Evolutionary conservation across 2,797 vertebrate species (phyloP).

Genomic region (Hapalemur alaotrensis): DNA sequence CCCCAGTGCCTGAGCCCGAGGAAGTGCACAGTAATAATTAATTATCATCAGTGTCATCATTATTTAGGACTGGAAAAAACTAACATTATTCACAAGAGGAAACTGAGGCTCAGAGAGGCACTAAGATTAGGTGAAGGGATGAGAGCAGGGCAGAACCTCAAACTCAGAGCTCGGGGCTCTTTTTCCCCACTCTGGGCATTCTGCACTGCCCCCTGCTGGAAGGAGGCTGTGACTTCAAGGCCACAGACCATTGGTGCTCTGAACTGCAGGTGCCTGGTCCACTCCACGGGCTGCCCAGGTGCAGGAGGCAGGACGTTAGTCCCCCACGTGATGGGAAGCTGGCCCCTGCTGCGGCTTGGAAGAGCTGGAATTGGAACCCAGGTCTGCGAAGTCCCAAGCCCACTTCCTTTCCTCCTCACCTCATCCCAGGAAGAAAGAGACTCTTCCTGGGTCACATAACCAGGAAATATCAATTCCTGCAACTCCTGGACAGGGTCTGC

Average conservation of each 20-base stretch:
- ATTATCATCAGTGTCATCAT: neutral
- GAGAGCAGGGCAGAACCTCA: neutral
- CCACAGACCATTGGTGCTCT: neutral
- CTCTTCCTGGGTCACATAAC: neutral
- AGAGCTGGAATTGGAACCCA: neutral
- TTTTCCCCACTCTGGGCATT: neutral
- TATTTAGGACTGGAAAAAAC: neutral
- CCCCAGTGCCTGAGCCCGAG: neutral
- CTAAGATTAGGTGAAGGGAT: neutral
- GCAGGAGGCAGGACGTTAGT: too few relatives aligned
- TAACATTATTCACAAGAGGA: neutral
- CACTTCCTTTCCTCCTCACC: neutral
- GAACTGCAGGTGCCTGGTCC: neutral
- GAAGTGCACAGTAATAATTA: neutral
- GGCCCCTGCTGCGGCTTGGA: neutral
- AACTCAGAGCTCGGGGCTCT: neutral
- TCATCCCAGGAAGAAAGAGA: neutral
- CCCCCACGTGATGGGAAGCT: neutral
- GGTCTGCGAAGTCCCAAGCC: neutral
- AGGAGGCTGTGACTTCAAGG: neutral
- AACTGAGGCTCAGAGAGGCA: neutral
- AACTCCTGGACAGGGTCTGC: neutral
- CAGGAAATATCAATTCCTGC: neutral
- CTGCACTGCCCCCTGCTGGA: slow-evolving; percentile 28
- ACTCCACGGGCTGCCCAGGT: neutral